These are phyloP conservation scores for Paramormyrops kingsleyae DNA, from an alignment of 2,113 vertebrate species.

Conservation along the genomic window DNA sequence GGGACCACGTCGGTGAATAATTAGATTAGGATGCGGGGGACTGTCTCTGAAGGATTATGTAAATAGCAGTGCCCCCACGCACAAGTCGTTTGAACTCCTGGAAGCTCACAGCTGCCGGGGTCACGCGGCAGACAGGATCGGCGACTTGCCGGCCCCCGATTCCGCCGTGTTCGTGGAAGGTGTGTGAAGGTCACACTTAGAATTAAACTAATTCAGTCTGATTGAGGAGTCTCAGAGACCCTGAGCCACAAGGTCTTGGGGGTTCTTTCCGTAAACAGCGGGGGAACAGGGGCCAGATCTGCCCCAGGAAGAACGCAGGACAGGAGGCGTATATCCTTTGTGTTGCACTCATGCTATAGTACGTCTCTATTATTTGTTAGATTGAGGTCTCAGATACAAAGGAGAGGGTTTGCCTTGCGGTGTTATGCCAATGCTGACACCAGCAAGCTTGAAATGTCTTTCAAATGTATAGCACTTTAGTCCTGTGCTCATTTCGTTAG, in stretches of 20 bases:
- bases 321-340: not conserved
- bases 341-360: not conserved
- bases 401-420: not conserved
- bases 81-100: slow-evolving; percentile 75
- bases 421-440: not conserved
- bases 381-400: not conserved
- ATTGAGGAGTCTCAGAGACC: slow-evolving; percentile 48
- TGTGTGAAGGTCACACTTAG: slow-evolving; percentile 68
- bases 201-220: slow-evolving; percentile 65
- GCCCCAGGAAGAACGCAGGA: not conserved
- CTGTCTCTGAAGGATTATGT: slow-evolving; percentile 78
- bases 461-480: slow-evolving; percentile 40
- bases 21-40: slow-evolving; percentile 75
- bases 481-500: slow-evolving; percentile 54
- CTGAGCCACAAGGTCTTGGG: slow-evolving; percentile 38
- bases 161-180: slow-evolving; percentile 57
- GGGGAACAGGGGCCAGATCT: no score
- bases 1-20: slow-evolving; percentile 72
- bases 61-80: slow-evolving; percentile 68
- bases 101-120: slow-evolving; percentile 74
- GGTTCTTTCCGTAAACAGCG: not conserved
- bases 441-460: not conserved
- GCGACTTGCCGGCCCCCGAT: slow-evolving; percentile 55
- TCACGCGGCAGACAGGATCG: slow-evolving; percentile 68
- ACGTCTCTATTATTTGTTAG: not conserved